Conservation (phyloP, 2,797 vertebrate species). For the Oreonectes daqikongensis region DNA sequence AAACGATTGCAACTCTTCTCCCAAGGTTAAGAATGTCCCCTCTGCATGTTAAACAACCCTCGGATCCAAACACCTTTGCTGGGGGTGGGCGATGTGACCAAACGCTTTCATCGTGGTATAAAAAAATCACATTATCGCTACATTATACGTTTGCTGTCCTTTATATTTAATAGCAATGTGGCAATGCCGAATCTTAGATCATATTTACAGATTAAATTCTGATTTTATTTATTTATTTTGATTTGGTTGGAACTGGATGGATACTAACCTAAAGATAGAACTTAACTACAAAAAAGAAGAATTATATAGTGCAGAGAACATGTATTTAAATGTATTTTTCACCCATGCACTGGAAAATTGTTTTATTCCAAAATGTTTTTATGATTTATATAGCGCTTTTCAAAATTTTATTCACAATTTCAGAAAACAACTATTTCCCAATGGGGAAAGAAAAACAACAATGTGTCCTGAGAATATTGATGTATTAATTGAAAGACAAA, state of each 20-base stretch:
- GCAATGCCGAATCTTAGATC: not conserved
- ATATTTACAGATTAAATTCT: not conserved
- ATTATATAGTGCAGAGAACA: no score
- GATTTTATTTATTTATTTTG: not conserved
- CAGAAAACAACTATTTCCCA: no score
- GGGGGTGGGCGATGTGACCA: not conserved
- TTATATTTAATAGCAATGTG: not conserved
- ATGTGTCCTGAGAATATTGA: no score
- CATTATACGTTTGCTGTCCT: not conserved
- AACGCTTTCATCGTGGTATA: not conserved
- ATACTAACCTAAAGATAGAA: not conserved
- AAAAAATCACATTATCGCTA: not conserved
- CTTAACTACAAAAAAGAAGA: not conserved
- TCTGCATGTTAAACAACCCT: constrained; percentile 13
- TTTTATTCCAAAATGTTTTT: no score
- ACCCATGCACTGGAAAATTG: no score
- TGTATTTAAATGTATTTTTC: no score
- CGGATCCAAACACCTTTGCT: not conserved
- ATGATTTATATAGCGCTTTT: no score
- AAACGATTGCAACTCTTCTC: constrained; percentile 1
- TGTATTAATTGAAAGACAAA: not conserved
- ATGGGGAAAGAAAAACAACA: no score
- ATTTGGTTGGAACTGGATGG: not conserved
- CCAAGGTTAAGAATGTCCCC: constrained; percentile 23
- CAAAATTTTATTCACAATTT: no score